A percentile compares a stretch with the other conserved stretches of the same genome.
Conservation (phyloP, 2,797 vertebrate genomes). For the Myoxocephalus aenaeus region DNA sequence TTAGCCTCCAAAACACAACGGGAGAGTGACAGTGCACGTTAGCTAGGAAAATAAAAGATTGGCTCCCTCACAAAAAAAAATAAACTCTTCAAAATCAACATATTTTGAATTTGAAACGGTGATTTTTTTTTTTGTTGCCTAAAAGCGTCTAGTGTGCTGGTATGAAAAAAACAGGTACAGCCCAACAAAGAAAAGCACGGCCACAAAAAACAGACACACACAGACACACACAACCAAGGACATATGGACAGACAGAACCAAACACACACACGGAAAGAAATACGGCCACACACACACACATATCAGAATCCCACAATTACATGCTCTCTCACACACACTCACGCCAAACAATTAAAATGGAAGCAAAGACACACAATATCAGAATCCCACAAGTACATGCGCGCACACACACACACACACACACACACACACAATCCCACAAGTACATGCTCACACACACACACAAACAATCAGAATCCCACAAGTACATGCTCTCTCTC, state of each 20-base stretch:
- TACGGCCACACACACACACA: slow-evolving; percentile 19
- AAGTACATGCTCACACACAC: slow-evolving; percentile 1
- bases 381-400: no score
- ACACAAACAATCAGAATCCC: slow-evolving; percentile 41
- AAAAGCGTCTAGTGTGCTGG: no score
- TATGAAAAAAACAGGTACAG: no score
- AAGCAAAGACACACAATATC: neutral
- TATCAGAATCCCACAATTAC: slow-evolving; percentile 26
- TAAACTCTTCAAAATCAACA: neutral
- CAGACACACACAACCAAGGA: slow-evolving; percentile 1
- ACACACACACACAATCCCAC: slow-evolving; percentile 29
- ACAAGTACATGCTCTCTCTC: no score
- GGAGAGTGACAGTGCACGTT: neutral
- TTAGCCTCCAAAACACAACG: neutral
- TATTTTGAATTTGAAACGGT: no score
- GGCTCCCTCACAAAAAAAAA: neutral
- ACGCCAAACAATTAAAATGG: no score
- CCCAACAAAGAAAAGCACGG: neutral
- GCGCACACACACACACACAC: slow-evolving; percentile 42
- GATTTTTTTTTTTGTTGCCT: no score
- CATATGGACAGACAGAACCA: slow-evolving; percentile 39
- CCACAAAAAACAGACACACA: neutral
- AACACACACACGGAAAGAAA: slow-evolving; percentile 39
- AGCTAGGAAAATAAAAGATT: neutral
- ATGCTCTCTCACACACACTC: neutral